Evolutionary conservation across 1,140 invertebrate species (phyloP), one percentile per base, ranked within the genome.

Genomic region (Lepidurus apus): DNA sequence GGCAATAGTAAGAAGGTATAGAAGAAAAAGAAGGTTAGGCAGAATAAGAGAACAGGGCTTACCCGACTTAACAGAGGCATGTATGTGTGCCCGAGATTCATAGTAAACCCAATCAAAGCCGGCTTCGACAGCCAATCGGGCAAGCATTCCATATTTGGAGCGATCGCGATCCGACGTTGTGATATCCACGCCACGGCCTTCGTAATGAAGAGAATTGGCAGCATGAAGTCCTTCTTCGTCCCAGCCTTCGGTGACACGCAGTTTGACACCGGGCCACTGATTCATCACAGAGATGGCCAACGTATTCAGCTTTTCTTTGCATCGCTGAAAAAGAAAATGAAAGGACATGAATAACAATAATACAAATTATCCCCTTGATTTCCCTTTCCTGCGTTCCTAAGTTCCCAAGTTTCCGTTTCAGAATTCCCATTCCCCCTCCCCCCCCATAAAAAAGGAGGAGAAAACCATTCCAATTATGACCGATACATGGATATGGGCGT

Each of bases 71-170:
- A 98, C 96, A 43, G 96, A 98, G 86, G 95, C 97, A 86, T 99
- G 97, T 83, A 99, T 97, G 84, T 98, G 95, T 17, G 93, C 91
- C 80, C 95, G 89, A 83, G 93, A 93, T 85, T 98, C 95, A 85
- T 98, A 98, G 86, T 95, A 97, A 26, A 99, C 97, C 96, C 96
- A 98, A 88, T 98, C 96, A 89, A 98, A 98, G 81, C 96, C 96
- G 11, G 96, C 95, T 85, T 98, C 94, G 34, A 97, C 93, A 0
- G 96, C 96, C n/a, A 98, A 88, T 47, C 96, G 87, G 0, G 96
- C 96, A 80, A 98, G 87, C 93, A 98, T 96, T 73, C 96, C 96
- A 85, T 96, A 95, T 86, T 98, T 98, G 83, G 93, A 91, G 47
- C 92, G 87, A 85, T 98, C 95, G 26, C 93, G 88, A 87, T 98